Base-by-base conservation (phyloP, 2,888 invertebrate genomes). In the Plagodis dolabraria region DNA sequence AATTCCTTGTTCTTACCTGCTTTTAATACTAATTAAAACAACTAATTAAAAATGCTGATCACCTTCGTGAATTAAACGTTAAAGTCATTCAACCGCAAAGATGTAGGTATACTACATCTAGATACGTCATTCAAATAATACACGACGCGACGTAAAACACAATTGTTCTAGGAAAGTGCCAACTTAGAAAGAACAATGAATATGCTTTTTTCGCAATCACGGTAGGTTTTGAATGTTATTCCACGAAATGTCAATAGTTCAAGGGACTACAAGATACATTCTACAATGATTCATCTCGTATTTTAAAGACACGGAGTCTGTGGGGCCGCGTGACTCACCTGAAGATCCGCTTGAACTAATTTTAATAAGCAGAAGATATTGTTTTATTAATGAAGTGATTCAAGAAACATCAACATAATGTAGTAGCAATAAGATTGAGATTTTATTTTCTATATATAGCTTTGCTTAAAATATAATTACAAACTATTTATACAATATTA, bases 181-280 rank as follows among this genome's bases (percentile, higher is more conserved):
- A 58, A 46, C 2, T 57, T 60, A 60, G 48, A 60, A 49, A 49
- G 58, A 64, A 65, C 60, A 64, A 64, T 67, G 63, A 63, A 40
- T 55, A 60, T 43, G 53, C 49, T 50, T 49, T 53, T 61, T 61
- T 38, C n/a, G 11, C 43, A 36, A 49, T 50, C 53, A 59, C 42
- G 38, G 48, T 34, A 38, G 50, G 50, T 52, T 48, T 55, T 47
- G 47, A n/a, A 53, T 59, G 47, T 53, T 60, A 43, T 71, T 65
- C 68, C 64, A 60, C 64, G 68, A 72, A 78, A 81, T 77, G 83
- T 82, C 84, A 83, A 76, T 71, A 80, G 86, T 83, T 86, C 84
- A 84, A 76, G 79, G 75, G 72, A 10, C 40, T 36, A 9, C 7
- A 40, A 70, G 59, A 69, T 63, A 74, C 69, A 64, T 69, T 67